A percentile compares a stretch with the other conserved stretches of the same genome.
phyloP scores from a whole-genome alignment of 64 coral and sea anemone species.

The Montipora foliosa region DNA sequence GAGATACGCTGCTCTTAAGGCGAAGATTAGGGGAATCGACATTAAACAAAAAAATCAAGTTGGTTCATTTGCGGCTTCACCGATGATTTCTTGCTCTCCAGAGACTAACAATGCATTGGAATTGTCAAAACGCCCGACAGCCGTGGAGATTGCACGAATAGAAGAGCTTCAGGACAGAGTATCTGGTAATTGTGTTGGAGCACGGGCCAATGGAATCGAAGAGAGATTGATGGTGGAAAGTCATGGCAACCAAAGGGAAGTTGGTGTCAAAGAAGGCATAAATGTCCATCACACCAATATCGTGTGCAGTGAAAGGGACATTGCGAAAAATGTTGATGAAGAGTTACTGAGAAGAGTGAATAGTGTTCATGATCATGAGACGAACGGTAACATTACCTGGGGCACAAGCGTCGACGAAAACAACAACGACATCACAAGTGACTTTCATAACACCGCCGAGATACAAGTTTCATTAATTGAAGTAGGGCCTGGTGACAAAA shows the following conservation, averaged over 20 bases:
- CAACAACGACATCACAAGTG: not conserved
- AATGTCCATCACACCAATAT: not conserved
- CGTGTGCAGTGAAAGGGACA: not conserved
- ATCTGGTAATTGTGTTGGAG: not conserved
- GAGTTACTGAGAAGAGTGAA: not conserved
- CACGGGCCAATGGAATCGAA: not conserved
- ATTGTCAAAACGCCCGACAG: not conserved
- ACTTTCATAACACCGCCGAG: not conserved
- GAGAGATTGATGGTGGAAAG: not conserved
- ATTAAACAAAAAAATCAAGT: conserved; percentile 1
- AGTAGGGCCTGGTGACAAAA: not conserved
- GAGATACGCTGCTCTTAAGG: conserved; percentile 49
- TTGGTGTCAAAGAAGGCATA: not conserved
- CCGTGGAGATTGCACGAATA: not conserved
- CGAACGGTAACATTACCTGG: not conserved
- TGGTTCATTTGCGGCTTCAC: not conserved
- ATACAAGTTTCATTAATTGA: not conserved
- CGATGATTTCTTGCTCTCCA: not conserved
- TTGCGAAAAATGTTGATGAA: not conserved
- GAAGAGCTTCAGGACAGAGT: not conserved
- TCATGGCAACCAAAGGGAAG: not conserved
- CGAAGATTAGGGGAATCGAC: conserved; percentile 26
- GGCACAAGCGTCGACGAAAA: not conserved
- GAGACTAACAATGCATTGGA: not conserved
- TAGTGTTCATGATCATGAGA: not conserved